Percentiles rank a stretch among this genome's conserved stretches.
Conservation (phyloP, 2,797 vertebrate genomes). For the Gadopsis marmoratus region DNA sequence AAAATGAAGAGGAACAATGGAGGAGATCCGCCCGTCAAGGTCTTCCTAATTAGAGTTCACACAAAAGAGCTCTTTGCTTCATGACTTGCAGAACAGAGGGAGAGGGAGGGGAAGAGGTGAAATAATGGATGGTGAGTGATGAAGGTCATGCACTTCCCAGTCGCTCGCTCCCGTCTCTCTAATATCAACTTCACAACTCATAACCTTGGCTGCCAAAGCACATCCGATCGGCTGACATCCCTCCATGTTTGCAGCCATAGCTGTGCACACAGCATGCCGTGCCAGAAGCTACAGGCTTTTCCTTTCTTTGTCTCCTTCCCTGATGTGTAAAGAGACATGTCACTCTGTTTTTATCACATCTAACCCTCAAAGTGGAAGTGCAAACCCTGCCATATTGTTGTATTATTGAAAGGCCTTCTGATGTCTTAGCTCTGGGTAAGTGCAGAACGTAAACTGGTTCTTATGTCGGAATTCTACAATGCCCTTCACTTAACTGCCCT, state of each 20-base stretch:
- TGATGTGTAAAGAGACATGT: conserved; percentile 58
- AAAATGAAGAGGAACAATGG: conserved; percentile 83
- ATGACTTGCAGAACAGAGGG: conserved; percentile 51
- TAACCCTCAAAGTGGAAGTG: conserved; percentile 50
- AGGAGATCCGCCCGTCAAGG: conserved; percentile 77
- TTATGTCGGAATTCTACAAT: conserved; percentile 10
- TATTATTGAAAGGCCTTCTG: conserved; percentile 56
- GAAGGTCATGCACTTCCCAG: conserved; percentile 77
- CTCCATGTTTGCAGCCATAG: conserved; percentile 35
- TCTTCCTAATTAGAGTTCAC: conserved; percentile 85
- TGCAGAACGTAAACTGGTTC: conserved; percentile 33
- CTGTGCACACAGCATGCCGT: conserved; percentile 49
- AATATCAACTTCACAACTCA: conserved; percentile 70
- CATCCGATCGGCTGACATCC: conserved; percentile 50
- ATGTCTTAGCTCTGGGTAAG: conserved; percentile 35
- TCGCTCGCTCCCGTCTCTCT: conserved; percentile 49
- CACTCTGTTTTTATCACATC: conserved; percentile 64
- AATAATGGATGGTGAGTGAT: conserved; percentile 58
- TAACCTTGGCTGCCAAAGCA: conserved; percentile 60
- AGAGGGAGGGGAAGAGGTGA: conserved; percentile 32
- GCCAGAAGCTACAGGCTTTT: conserved; percentile 57
- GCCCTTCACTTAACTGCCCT: conserved; percentile 48
- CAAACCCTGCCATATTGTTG: conserved; percentile 39
- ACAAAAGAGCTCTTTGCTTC: conserved; percentile 78
- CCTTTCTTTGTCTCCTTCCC: conserved; percentile 52